A percentile compares a stretch with the other conserved stretches of the same genome.
Conservation (phyloP, 2,797 vertebrate genomes). For the Synaphobranchus kaupii region DNA sequence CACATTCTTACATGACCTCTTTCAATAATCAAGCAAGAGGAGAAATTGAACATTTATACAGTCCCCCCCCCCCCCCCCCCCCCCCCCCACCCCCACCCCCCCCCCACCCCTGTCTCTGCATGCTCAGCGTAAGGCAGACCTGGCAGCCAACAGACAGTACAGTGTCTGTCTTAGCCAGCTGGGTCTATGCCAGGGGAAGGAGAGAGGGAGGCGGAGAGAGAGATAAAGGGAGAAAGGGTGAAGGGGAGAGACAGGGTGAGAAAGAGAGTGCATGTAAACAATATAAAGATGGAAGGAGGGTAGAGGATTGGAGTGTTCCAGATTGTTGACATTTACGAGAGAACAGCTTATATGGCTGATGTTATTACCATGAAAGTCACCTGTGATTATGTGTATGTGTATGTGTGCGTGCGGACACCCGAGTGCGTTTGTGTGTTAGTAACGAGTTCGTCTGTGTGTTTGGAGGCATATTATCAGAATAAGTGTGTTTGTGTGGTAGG, state of each 20-base stretch:
- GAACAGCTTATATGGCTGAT: neutral
- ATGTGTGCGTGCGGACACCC: neutral
- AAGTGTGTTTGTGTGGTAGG: too few species aligned
- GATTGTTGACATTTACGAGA: neutral
- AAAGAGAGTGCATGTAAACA: neutral
- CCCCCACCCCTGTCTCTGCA: neutral
- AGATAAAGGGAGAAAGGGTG: neutral
- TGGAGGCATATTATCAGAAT: neutral
- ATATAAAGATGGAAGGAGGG: neutral
- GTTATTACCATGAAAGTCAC: too few species aligned
- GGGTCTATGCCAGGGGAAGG: slow-evolving; percentile 1
- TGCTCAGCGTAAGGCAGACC: slow-evolving; percentile 11
- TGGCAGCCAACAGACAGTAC: slow-evolving; percentile 5
- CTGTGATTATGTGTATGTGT: neutral
- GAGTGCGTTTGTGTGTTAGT: too few species aligned
- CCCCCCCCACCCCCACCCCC: too few species aligned
- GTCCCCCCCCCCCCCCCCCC: neutral
- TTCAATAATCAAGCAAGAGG: neutral
- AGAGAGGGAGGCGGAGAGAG: neutral
- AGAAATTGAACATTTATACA: neutral
- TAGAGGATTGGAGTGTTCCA: neutral
- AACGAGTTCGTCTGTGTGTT: neutral
- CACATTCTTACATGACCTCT: neutral
- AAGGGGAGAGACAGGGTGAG: too few species aligned
- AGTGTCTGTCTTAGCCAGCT: slow-evolving; percentile 1